Conservation (phyloP, 1,140 invertebrate genomes). For the Calycopis cecrops region DNA sequence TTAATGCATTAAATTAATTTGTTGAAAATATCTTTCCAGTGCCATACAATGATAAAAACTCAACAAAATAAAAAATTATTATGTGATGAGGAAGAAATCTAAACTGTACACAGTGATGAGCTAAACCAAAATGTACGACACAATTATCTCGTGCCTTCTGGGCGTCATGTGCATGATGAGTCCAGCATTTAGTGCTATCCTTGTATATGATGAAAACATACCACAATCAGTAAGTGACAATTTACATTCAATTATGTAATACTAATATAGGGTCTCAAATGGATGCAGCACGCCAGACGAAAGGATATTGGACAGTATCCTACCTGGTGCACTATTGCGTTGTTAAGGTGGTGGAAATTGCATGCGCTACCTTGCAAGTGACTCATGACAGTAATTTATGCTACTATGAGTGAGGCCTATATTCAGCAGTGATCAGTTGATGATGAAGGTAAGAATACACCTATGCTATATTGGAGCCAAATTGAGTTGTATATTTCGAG, state of each 20-base stretch:
- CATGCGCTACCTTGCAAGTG: too few species aligned
- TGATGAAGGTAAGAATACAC: too few species aligned
- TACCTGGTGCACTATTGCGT: not conserved
- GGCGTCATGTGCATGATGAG: constrained; percentile 34
- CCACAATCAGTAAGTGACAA: constrained; percentile 37
- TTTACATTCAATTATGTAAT: constrained; percentile 8
- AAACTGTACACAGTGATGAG: constrained; percentile 18
- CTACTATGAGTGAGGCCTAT: too few species aligned
- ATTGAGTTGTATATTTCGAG: too few species aligned
- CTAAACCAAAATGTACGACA: constrained; percentile 29
- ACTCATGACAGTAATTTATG: too few species aligned
- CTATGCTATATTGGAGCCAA: too few species aligned
- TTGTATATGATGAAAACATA: constrained; percentile 39
- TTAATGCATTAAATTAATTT: too few species aligned
- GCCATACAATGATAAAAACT: constrained; percentile 11
- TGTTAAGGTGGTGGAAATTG: not conserved
- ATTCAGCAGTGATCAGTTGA: too few species aligned
- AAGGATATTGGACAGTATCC: not conserved
- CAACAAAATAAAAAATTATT: constrained; percentile 10
- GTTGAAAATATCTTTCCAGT: not conserved
- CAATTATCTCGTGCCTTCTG: constrained; percentile 29
- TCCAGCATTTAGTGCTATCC: constrained; percentile 31
- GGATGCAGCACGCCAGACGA: not conserved
- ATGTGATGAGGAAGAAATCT: constrained; percentile 17
- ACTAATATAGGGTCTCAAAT: constrained; percentile 2